A percentile compares a stretch with the other conserved stretches of the same genome.
Evolutionary conservation across 2,113 vertebrate genomes (phyloP).

Genomic region (Tringa solitaria): DNA sequence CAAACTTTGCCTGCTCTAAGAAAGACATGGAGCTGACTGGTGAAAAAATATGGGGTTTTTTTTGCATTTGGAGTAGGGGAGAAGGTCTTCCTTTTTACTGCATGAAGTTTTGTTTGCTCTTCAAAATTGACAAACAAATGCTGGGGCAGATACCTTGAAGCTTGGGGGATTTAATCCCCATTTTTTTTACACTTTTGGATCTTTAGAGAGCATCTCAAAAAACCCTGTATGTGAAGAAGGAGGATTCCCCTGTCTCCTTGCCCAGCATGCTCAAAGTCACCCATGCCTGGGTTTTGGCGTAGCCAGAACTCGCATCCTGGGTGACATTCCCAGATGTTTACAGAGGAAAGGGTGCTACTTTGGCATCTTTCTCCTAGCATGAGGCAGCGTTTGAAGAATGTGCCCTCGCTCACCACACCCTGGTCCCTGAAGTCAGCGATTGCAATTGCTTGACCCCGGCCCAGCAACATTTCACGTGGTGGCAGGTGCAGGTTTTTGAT

Average conservation of each 20-base stretch:
- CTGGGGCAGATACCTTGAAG: not conserved
- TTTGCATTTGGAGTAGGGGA: not conserved
- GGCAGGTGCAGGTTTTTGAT: not conserved
- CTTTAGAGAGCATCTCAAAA: not conserved
- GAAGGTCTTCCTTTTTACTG: not conserved
- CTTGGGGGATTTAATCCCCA: not conserved
- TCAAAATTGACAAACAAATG: not conserved
- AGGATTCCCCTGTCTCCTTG: not conserved
- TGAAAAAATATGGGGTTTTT: not conserved
- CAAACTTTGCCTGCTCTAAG: not conserved
- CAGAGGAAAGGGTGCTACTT: not conserved
- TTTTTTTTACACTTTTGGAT: fast-evolving
- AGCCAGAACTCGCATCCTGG: not conserved
- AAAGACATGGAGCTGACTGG: not conserved
- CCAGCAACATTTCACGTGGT: fast-evolving
- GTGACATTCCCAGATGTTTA: not conserved
- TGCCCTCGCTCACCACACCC: not conserved
- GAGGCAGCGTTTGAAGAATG: not conserved
- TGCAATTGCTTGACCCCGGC: not conserved
- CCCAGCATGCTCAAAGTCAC: fast-evolving
- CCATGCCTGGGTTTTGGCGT: not conserved
- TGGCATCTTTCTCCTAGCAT: not conserved
- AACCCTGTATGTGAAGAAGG: not conserved
- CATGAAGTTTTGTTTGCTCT: not conserved
- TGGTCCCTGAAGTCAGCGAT: not conserved